A percentile compares a stretch with the other conserved stretches of the same genome.
phyloP scores from a whole-genome alignment of 64 coral and sea anemone species.

The Hydrozoanthus tunicans region DNA sequence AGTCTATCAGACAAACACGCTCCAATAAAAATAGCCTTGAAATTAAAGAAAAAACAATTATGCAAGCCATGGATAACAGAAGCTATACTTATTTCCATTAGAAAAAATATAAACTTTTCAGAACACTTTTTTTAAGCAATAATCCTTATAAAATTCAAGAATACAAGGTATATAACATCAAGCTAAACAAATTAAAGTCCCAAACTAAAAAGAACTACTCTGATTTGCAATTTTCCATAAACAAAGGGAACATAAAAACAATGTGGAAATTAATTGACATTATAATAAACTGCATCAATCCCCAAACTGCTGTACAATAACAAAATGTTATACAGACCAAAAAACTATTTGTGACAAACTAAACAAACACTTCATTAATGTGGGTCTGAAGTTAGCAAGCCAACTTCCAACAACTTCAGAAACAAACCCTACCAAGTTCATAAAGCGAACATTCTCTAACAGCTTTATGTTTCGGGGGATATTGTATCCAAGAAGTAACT shows the following conservation, averaged over 20 bases:
- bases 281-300: not conserved
- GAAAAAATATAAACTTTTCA: not conserved
- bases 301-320: conserved; percentile 30
- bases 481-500: too few species aligned
- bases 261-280: conserved; percentile 28
- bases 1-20: not conserved
- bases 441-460: too few species aligned
- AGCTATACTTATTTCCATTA: not conserved
- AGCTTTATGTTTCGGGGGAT: too few species aligned
- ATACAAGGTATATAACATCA: conserved; percentile 25
- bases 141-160: not conserved
- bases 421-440: not conserved
- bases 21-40: too few species aligned
- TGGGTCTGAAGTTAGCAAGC: not conserved
- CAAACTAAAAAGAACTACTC: conserved; percentile 7
- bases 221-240: conserved; percentile 18
- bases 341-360: not conserved
- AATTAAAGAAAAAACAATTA: not conserved
- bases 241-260: conserved; percentile 37
- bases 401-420: not conserved
- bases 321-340: conserved; percentile 15
- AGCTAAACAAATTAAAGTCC: conserved; percentile 20
- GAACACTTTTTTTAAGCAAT: not conserved
- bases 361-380: not conserved
- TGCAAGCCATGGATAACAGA: not conserved